phyloP scores from a whole-genome alignment of 2,888 invertebrate species.

The Pachydiplax longipennis region DNA sequence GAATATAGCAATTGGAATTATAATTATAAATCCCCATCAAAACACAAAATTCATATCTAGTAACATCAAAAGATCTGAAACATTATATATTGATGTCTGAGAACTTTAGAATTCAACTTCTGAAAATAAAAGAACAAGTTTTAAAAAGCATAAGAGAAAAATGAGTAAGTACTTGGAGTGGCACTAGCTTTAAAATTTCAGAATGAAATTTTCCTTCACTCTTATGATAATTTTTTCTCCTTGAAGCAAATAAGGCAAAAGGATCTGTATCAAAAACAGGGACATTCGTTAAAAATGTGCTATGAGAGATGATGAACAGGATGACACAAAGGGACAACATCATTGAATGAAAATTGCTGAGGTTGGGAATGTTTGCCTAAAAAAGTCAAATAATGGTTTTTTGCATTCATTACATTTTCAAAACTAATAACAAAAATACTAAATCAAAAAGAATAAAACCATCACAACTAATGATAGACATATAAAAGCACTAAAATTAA shows the following conservation, averaged over 20 bases:
- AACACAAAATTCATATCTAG: background rate
- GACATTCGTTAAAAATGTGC: background rate
- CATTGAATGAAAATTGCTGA: background rate
- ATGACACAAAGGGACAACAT: background rate
- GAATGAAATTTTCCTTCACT: background rate
- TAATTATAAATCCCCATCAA: background rate
- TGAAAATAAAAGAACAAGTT: background rate
- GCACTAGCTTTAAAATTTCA: background rate
- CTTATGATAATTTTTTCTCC: background rate
- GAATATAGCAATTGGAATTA: background rate
- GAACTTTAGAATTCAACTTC: too few relatives aligned
- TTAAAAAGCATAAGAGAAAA: background rate
- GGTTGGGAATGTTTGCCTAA: conserved; percentile 2
- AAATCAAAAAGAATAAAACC: background rate
- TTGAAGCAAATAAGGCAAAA: background rate
- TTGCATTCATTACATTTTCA: background rate
- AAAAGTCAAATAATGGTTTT: background rate
- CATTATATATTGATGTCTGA: too few relatives aligned
- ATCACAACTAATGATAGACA: background rate
- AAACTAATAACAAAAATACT: background rate
- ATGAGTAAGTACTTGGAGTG: background rate
- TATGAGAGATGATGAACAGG: too few relatives aligned
- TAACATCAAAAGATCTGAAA: too few relatives aligned
- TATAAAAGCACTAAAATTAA: background rate
- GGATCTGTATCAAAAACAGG: background rate